phyloP scores from a whole-genome alignment of 2,888 invertebrate genomes.

The Tenthredo notha region DNA sequence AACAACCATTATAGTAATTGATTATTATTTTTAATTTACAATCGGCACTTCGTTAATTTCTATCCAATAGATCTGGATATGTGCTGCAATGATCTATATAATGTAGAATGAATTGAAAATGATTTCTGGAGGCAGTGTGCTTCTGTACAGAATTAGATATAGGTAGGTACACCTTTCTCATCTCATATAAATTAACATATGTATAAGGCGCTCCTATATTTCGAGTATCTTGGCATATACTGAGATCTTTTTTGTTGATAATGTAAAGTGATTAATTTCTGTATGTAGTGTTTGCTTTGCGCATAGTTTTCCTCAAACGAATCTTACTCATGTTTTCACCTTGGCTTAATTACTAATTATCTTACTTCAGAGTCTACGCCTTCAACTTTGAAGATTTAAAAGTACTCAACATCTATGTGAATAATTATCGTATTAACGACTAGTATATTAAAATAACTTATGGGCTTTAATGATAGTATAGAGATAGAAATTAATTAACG shows the following conservation, averaged over 20 bases:
- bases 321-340: not conserved
- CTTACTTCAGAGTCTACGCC: not conserved
- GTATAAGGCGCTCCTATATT: slow-evolving; percentile 21
- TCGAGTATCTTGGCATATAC: slow-evolving; percentile 7
- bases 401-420: not conserved
- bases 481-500: not conserved
- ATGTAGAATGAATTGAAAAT: not conserved
- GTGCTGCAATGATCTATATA: not conserved
- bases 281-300: slow-evolving; percentile 2
- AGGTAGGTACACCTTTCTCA: not conserved
- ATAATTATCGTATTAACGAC: not conserved
- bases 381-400: not conserved
- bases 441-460: not conserved
- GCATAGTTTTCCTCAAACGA: slow-evolving; percentile 2
- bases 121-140: not conserved
- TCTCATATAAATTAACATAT: slow-evolving; percentile 12
- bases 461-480: not conserved
- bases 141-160: not conserved
- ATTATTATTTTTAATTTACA: slow-evolving; percentile 9
- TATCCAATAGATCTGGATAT: not conserved
- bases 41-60: not conserved
- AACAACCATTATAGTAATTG: slow-evolving; percentile 12
- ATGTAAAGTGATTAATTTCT: slow-evolving; percentile 22
- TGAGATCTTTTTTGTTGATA: not conserved
- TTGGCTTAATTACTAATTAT: slow-evolving; percentile 8